Percentiles rank a stretch among this genome's conserved stretches.
phyloP scores from a whole-genome alignment of 2,113 vertebrate species.

The Phaethornis superciliosus region DNA sequence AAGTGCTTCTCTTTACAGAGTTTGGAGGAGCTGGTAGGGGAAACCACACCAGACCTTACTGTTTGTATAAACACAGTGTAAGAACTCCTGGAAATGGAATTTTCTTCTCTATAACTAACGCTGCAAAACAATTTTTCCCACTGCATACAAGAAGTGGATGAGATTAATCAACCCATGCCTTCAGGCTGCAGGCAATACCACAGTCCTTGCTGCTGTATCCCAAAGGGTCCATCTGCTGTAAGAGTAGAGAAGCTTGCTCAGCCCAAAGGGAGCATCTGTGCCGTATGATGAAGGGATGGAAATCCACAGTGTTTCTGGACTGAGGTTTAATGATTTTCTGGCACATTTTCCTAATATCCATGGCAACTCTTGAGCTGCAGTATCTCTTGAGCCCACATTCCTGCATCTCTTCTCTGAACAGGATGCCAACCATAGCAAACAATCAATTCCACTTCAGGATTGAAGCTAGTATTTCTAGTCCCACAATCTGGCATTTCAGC shows the following conservation, averaged over 20 bases:
- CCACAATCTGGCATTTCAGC: not conserved
- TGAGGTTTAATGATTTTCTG: constrained; percentile 48
- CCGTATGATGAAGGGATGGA: not conserved
- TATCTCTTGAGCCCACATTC: constrained; percentile 38
- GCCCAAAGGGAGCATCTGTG: constrained; percentile 50
- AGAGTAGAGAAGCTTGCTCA: not conserved
- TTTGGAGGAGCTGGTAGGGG: not conserved
- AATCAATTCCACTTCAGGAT: constrained; percentile 21
- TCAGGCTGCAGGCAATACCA: not conserved
- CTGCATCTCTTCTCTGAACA: constrained; percentile 2
- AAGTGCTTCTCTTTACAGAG: not conserved
- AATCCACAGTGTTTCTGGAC: constrained; percentile 29
- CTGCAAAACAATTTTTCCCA: not conserved
- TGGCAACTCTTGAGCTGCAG: constrained; percentile 33
- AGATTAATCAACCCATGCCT: not conserved
- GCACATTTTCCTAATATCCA: constrained; percentile 52
- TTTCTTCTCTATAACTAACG: not conserved
- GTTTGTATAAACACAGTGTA: not conserved
- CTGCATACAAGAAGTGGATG: not conserved
- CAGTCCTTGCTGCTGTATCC: not conserved
- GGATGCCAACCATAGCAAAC: constrained; percentile 24
- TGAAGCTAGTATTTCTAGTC: constrained; percentile 15
- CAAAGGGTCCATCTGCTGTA: not conserved
- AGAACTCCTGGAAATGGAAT: not conserved
- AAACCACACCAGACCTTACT: not conserved